phyloP scores from a whole-genome alignment of 1,140 invertebrate genomes.

The Camponotus floridanus region DNA sequence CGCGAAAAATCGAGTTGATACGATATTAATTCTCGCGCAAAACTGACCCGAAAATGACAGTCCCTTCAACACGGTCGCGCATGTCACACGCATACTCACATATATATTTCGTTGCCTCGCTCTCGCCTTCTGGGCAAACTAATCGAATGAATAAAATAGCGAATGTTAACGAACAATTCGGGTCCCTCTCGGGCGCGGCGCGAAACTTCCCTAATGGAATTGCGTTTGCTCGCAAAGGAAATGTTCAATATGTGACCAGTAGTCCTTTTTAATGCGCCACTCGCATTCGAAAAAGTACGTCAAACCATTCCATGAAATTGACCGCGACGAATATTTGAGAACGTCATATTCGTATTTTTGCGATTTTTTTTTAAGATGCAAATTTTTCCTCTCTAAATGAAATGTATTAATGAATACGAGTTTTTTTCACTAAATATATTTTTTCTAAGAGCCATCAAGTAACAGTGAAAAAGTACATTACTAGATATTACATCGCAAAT shows the following conservation, averaged over 20 bases:
- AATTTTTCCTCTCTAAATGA: neutral
- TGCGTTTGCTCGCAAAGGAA: slow-evolving; percentile 76
- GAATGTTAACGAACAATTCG: slow-evolving; percentile 73
- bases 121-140: slow-evolving; percentile 71
- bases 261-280: slow-evolving; percentile 40
- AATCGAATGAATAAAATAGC: slow-evolving; percentile 80
- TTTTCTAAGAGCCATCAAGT: neutral
- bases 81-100: slow-evolving; percentile 10
- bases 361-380: neutral
- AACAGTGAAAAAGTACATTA: slow-evolving; percentile 18
- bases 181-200: slow-evolving; percentile 69
- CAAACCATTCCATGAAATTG: neutral
- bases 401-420: neutral
- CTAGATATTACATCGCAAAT: slow-evolving; percentile 18
- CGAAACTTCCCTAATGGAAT: slow-evolving; percentile 81
- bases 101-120: slow-evolving; percentile 23
- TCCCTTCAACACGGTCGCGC: slow-evolving; percentile 8
- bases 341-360: neutral
- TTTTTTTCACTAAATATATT: neutral
- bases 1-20: slow-evolving; percentile 46
- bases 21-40: slow-evolving; percentile 56
- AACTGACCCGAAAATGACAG: slow-evolving; percentile 41
- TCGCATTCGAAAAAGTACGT: neutral
- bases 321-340: no score
- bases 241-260: slow-evolving; percentile 73